Evolutionary conservation across 2,888 invertebrate species (phyloP), one percentile per base, ranked within the genome.

Genomic region (Drosophila meridionalis): DNA sequence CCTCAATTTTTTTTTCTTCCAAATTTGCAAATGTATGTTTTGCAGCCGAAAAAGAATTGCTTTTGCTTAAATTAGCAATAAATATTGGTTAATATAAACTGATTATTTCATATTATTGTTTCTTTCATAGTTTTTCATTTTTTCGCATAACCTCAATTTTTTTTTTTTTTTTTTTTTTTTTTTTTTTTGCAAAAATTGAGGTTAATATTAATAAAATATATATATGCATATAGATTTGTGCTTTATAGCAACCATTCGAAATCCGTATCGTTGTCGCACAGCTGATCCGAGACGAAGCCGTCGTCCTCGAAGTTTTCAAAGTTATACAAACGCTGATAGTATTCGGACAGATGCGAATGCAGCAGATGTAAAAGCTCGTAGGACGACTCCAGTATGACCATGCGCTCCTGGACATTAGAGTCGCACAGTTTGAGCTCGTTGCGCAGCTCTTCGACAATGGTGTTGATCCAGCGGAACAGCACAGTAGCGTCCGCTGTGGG

Each of bases 401-500:
- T 56, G n/a, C 80, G 80, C 30, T 82, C 82, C 7, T 66, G 55
- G 0, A 57, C 56, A 4, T 47, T 55, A 0, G 34, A 63, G 53
- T 88, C 83, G 5, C 14, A 56, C 14, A 52, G 11, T 6, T 62
- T 28, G 11, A 85, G 14, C 47, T 70, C 82, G 0, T 56, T 42
- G 11, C 69, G 72, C 57, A 88, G n/a, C 12, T 79, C 86, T 4
- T 70, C 52, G 14, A 61, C 59, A 4, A 88, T 75, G 9, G 50
- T 58, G 40, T 50, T 82, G 0, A 88, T 83, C 88, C 82, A 82
- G 50, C 82, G 86, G 6, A 85, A 85, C 0, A 88, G 45, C 1
- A 70, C 68, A 0, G 48, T 30, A 0, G 86, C 68, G 40, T 88
- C 88, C 8, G 70, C 58, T 34, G 43, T 57, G 32, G 83, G 53